Base-by-base conservation (phyloP, 2,797 vertebrate species). In the Acrossocheilus wenchowensis region DNA sequence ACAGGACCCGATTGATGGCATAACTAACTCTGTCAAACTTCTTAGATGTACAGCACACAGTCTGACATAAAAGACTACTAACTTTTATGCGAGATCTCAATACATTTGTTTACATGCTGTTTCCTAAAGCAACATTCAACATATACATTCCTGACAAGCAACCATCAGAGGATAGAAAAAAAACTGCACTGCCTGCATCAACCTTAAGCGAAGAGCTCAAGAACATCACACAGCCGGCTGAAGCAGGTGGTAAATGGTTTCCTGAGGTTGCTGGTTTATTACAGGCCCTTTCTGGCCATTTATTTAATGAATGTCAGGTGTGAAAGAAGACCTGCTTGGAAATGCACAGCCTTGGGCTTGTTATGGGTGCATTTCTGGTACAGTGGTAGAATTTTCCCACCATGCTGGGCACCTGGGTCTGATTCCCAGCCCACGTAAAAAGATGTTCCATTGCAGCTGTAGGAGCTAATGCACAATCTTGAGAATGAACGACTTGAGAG, bases 241-340 rank as follows among this genome's bases (percentile, higher is more conserved):
- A 62, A 79, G 57, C 78, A 79, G 78, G 78, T 79, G 78, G 78
- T 45, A 64, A 57, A 43, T 64, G 78, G n/a, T 64, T 79, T 79
- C 57, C 9, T 45, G 57, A 64, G 57, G 57, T 79, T 45, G 78
- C 78, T 19, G 39, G 39, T 30, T 79, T 62, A 79, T 64, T 79
- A 79, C 78, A 64, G 39, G 34, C 43, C 39, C 39, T 79, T 62
- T 62, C 39, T 64, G 54, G 54, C n/a, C 14, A 79, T 79, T 79
- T 79, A 64, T 64, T 64, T 79, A 4, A 45, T 64, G 39, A 43
- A 79, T 3, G 39, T 45, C 79, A 48, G 10, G 79, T 50, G 62
- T 81, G 62, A 81, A 66, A 68, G 19, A 81, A 50, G 43, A 81
- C 79, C 11, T 68, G 41, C 60, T 81, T 81, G 62, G 26, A 81